Base-by-base conservation (phyloP, 1,140 invertebrate species). In the Eurytemora carolleeae region DNA sequence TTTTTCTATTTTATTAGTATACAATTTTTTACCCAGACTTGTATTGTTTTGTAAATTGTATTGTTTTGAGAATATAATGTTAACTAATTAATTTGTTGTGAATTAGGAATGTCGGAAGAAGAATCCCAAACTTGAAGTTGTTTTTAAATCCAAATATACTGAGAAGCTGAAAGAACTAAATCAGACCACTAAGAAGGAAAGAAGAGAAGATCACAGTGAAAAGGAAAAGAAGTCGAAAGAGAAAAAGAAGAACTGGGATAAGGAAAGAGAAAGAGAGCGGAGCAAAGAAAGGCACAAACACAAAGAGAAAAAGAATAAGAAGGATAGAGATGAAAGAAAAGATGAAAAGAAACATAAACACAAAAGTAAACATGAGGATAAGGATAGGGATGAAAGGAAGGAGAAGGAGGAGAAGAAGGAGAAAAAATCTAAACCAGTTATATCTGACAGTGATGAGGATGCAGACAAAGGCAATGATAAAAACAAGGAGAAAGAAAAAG, bases 101-200 rank as follows among this genome's bases (percentile, higher is more conserved):
- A n/a, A n/a, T n/a, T n/a, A n/a, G n/a, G 75, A 80, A n/a, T 88
- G 86, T 68, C 74, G 78, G 68, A 82, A 84, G 67, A 84, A 87
- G 69, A 86, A 93, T 75, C 81, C 87, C 0, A 80, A 77, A 12
- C 71, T 93, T 15, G 77, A 84, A 69, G 89, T 87, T 15, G 77
- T 82, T 55, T 92, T 85, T 68, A 83, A 83, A 67, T 80, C 80
- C 44, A 77, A 78, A 62, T 79, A 78, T 65, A 54, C 63, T 23
- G 67, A 67, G 1, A 62, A 63, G 57, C 26, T 25, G 17, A 52
- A 19, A 20, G 75, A 63, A 53, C 53, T 55, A 64, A n/a, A n/a
- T n/a, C n/a, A n/a, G n/a, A n/a, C n/a, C n/a, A n/a, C n/a, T 59
- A 53, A 22, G 62, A 75, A 24, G 80, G 82, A 66, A 75, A 77